Percentiles rank a stretch among this genome's conserved stretches.
These are phyloP conservation scores for Lasioglossum villosulum DNA, from an alignment of 2,888 invertebrate species.

Conservation along the genomic window DNA sequence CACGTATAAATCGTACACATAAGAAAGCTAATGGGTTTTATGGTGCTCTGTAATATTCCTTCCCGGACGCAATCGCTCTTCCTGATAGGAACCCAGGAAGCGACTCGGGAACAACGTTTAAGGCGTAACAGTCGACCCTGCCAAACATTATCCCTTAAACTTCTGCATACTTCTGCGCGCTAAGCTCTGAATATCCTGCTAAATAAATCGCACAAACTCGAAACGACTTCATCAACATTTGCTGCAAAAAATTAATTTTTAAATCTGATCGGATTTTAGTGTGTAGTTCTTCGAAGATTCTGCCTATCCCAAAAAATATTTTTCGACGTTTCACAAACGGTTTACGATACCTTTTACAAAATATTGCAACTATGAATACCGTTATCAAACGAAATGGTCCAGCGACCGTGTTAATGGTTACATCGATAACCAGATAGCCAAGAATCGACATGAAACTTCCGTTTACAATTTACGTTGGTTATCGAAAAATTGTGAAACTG, in stretches of 20 bases:
- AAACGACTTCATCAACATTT: neutral
- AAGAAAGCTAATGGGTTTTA: constrained; percentile 46
- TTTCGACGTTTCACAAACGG: neutral
- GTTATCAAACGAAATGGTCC: neutral
- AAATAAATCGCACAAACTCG: neutral
- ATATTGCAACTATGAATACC: neutral
- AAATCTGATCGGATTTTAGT: neutral
- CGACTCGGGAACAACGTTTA: constrained; percentile 37
- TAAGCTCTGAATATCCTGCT: neutral
- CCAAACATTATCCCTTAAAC: constrained; percentile 8
- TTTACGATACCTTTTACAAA: neutral
- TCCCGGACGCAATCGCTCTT: constrained; percentile 18
- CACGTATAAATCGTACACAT: constrained; percentile 42
- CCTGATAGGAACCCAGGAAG: constrained; percentile 29
- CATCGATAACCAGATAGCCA: neutral
- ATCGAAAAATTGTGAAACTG: neutral
- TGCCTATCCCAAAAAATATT: no score
- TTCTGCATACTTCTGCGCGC: neutral
- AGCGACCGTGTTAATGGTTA: no score
- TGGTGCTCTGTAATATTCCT: constrained; percentile 46
- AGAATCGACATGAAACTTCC: neutral
- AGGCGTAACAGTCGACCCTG: constrained; percentile 2
- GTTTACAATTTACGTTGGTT: neutral
- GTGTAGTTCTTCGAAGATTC: neutral
- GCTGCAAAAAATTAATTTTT: neutral